These are phyloP conservation scores for Uria aalge DNA, from an alignment of 2,113 vertebrate species.

Conservation along the genomic window DNA sequence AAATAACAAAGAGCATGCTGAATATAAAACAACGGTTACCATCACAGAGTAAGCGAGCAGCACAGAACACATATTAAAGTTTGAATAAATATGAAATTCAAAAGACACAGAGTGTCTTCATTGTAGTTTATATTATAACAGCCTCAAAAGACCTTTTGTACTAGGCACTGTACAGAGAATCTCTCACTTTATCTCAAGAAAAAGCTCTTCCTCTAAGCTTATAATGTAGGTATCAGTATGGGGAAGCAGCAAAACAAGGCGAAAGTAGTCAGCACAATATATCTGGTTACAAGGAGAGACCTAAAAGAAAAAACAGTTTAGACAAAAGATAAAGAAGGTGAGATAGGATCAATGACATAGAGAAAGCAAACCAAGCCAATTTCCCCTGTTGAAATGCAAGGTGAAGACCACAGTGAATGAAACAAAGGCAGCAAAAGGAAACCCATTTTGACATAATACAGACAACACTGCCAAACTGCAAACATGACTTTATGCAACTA, in stretches of 20 bases:
- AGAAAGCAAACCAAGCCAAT: neutral
- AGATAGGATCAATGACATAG: neutral
- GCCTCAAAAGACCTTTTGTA: neutral
- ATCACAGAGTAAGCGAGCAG: neutral
- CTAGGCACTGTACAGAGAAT: neutral
- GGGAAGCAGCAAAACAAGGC: neutral
- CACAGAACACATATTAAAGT: neutral
- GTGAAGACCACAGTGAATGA: neutral
- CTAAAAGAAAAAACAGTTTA: neutral
- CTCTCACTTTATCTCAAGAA: neutral
- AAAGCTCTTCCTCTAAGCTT: neutral
- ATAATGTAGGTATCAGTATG: neutral
- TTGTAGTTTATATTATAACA: neutral
- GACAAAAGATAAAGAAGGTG: neutral
- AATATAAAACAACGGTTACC: neutral
- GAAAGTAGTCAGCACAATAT: neutral
- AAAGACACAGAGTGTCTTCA: neutral
- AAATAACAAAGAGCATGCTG: neutral
- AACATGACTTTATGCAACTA: neutral
- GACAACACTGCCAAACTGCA: accelerated
- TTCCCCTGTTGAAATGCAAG: neutral
- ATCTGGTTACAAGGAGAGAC: neutral
- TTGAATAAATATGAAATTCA: neutral
- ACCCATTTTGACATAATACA: neutral
- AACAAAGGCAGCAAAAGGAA: neutral